Conservation (phyloP, 2,113 vertebrate species). For the Heterotilapia buettikoferi region DNA sequence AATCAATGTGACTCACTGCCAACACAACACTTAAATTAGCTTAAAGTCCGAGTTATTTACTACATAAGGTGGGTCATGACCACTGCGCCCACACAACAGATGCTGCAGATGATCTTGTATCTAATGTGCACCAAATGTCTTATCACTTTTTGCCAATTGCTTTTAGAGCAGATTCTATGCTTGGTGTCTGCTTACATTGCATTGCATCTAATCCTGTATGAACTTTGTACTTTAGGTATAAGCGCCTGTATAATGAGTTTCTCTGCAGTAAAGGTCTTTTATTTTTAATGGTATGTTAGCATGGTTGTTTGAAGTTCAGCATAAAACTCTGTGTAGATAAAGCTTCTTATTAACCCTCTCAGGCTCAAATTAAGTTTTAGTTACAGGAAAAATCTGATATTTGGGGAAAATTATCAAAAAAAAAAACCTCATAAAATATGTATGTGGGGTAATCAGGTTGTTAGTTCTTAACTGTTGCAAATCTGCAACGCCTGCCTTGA, state of each 20-base stretch:
- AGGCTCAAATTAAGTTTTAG: too few species aligned
- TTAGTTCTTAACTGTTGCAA: too few species aligned
- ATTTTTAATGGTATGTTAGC: neutral
- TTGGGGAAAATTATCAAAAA: too few species aligned
- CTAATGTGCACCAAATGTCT: neutral
- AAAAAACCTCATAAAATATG: too few species aligned
- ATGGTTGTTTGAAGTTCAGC: neutral
- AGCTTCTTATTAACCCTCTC: neutral
- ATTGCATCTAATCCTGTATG: neutral
- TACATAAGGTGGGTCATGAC: conserved; percentile 19
- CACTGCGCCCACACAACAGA: conserved; percentile 18
- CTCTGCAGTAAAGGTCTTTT: neutral
- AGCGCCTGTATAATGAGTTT: neutral
- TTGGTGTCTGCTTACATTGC: neutral
- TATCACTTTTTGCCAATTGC: neutral
- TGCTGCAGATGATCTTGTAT: neutral
- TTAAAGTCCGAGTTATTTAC: neutral
- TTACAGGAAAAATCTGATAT: too few species aligned
- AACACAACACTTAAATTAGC: neutral
- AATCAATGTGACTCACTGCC: neutral
- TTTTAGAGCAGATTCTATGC: neutral
- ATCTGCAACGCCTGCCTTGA: too few species aligned
- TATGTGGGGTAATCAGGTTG: too few species aligned
- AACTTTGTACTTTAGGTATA: neutral
- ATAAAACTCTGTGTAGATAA: neutral